Evolutionary conservation across 2,113 vertebrate species (phyloP).

Genomic region (Australoheros scitulus): DNA sequence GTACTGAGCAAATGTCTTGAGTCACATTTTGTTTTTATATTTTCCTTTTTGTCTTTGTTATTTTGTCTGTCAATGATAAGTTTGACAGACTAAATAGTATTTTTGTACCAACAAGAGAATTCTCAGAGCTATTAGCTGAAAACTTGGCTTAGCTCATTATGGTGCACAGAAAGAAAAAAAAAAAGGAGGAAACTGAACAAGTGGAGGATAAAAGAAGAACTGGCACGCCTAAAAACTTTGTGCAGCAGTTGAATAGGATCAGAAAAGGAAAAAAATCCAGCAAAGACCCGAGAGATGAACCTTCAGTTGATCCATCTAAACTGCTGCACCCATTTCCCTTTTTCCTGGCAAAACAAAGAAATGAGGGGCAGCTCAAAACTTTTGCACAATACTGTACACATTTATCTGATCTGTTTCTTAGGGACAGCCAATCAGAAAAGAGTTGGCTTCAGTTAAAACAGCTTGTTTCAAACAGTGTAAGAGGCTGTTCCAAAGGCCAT

Average conservation of each 20-base stretch:
- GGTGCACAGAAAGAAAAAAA: background rate
- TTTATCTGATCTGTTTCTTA: background rate
- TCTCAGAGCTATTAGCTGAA: background rate
- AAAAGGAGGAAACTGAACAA: background rate
- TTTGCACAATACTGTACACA: background rate
- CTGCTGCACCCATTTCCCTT: background rate
- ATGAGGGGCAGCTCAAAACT: background rate
- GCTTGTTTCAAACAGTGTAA: too few relatives aligned
- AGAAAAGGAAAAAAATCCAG: too few relatives aligned
- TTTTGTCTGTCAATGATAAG: background rate
- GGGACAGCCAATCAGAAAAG: background rate
- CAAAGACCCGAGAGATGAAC: too few relatives aligned
- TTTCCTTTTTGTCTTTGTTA: background rate
- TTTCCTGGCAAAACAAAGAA: background rate
- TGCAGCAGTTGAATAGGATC: background rate
- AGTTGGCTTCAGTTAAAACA: background rate
- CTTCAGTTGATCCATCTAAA: background rate
- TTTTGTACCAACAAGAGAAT: background rate
- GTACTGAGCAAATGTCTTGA: background rate
- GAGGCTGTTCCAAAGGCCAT: background rate
- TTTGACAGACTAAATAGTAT: background rate
- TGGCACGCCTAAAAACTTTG: background rate
- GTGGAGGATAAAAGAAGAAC: background rate
- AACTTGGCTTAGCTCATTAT: background rate
- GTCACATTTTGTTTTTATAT: too few relatives aligned